phyloP scores from a whole-genome alignment of 2,888 invertebrate species.

The Empis stercorea region DNA sequence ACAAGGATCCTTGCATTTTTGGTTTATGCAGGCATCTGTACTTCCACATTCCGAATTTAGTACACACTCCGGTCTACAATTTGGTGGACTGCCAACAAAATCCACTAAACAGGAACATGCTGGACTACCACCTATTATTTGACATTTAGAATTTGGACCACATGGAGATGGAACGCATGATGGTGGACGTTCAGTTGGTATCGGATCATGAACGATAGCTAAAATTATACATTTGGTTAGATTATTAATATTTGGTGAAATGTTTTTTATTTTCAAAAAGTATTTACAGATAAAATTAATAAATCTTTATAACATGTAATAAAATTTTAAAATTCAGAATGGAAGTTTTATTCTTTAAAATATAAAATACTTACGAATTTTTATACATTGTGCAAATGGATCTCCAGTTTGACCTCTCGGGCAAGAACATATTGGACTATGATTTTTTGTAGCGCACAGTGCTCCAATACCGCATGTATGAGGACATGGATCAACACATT shows the following conservation, averaged over 20 bases:
- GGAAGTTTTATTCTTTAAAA: no score
- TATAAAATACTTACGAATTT: slow-evolving; percentile 56
- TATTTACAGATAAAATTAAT: no score
- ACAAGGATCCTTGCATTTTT: slow-evolving; percentile 71
- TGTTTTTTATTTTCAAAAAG: no score
- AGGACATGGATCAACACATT: slow-evolving; percentile 78
- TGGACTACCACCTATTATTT: slow-evolving; percentile 55
- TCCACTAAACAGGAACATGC: slow-evolving; percentile 70
- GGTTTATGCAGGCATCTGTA: slow-evolving; percentile 61
- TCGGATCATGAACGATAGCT: slow-evolving; percentile 20
- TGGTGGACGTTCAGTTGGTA: slow-evolving; percentile 51
- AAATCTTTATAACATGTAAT: no score
- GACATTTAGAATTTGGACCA: slow-evolving; percentile 71
- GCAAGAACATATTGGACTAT: slow-evolving; percentile 79
- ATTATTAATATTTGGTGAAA: no score
- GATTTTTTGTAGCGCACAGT: slow-evolving; percentile 68
- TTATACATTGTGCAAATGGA: slow-evolving; percentile 67
- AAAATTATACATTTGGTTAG: slow-evolving; percentile 4
- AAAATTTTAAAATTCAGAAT: no score
- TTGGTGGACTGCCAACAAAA: slow-evolving; percentile 65
- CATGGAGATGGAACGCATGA: slow-evolving; percentile 74
- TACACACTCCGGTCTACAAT: slow-evolving; percentile 67
- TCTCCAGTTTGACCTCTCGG: slow-evolving; percentile 74
- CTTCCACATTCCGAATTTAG: slow-evolving; percentile 68
- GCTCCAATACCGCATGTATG: slow-evolving; percentile 79